Conservation (phyloP, 1,140 invertebrate species). For the Araneus ventricosus region DNA sequence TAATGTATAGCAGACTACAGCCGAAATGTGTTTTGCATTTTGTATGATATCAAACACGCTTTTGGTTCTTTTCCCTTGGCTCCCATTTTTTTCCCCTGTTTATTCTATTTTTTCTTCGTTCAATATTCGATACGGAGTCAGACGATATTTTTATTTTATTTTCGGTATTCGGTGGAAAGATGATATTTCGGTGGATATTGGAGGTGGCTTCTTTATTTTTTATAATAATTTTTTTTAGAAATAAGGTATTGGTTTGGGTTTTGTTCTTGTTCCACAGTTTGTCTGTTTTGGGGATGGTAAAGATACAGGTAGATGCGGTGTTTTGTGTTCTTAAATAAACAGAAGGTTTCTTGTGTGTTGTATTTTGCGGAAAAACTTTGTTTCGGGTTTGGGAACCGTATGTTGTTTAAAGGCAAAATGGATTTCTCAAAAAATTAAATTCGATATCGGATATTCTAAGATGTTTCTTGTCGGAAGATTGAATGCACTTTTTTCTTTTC, state of each 20-base stretch:
- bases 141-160: background rate
- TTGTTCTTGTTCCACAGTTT: background rate
- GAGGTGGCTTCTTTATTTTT: background rate
- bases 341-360: background rate
- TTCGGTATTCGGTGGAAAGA: background rate
- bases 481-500: background rate
- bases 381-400: background rate
- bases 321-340: background rate
- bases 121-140: conserved; percentile 24
- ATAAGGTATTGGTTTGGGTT: background rate
- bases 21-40: conserved; percentile 68
- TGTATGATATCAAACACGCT: conserved; percentile 63
- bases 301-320: background rate
- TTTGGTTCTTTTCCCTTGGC: background rate
- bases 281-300: too few species aligned
- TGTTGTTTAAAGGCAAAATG: conserved; percentile 1
- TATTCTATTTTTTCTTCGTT: background rate
- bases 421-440: background rate
- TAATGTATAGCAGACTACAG: conserved; percentile 54
- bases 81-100: background rate
- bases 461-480: background rate
- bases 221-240: background rate
- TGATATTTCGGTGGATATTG: background rate
- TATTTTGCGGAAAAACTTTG: background rate
- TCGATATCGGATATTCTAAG: background rate